Base-by-base conservation (phyloP, 2,113 vertebrate species). In the Leptodactylus fuscus region DNA sequence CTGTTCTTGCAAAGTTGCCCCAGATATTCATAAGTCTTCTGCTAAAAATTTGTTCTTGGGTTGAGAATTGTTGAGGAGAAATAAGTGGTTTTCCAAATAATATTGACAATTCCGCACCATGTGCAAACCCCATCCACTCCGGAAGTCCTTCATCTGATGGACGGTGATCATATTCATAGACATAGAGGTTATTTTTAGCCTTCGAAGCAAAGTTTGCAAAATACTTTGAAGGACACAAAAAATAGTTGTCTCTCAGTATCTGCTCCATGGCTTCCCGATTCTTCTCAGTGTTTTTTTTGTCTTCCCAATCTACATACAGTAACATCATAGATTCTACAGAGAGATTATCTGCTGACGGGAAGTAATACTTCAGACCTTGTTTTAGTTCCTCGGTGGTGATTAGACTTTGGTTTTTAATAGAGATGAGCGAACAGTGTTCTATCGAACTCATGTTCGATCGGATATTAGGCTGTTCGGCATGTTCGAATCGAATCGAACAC, bases 31-130 rank as follows among this genome's bases (percentile, higher is more conserved):
- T 93, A 29, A 95, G 77, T 83, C 87, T 93, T 77, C 70, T 93
- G 81, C 93, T 93, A 87, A 95, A 89, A 36, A 90, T 88, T 7
- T 91, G 87, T 87, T 95, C 94, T 60, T 89, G 89, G 53, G 90
- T 83, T 0, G 90, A 93, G 87, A 91, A 93, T 48, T 87, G 88
- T 11, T 91, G 81, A 7, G 84, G 87, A n/a, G 2, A 16, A 38
- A 91, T 87, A 27, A 93, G 87, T 1, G 94, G 91, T 85, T 92
- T 87, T 27, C 95, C 94, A 55, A 95, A 95, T 32, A 95, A 86
- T 75, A 95, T 95, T 77, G 93, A 91, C 11, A 95, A 91, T 82
- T 95, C 93, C 36, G 93, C 91, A 34, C 91, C 92, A 0, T 95
- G 93, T 87, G 93, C 88, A 0, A 89, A 92, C 0, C 93, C 93